These are phyloP conservation scores for Misgurnus anguillicaudatus DNA, from an alignment of 2,113 vertebrate genomes.

Conservation along the genomic window DNA sequence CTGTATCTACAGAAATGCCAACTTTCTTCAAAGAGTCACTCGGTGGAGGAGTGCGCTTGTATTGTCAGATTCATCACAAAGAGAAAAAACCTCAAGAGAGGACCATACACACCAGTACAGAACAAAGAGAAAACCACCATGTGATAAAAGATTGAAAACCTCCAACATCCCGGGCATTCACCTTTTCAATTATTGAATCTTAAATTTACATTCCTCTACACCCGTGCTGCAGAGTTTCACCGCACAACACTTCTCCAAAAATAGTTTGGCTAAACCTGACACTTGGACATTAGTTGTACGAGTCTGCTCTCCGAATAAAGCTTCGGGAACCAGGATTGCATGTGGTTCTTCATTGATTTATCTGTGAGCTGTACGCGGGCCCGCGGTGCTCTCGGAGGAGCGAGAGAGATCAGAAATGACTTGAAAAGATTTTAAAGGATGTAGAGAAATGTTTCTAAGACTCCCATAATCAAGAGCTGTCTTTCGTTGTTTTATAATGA, in stretches of 20 bases:
- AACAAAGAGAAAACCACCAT: slow-evolving; percentile 23
- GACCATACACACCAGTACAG: slow-evolving; percentile 16
- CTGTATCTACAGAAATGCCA: slow-evolving; percentile 54
- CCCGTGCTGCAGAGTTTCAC: background rate
- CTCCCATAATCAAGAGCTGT: slow-evolving; percentile 45
- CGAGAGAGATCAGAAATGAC: slow-evolving; percentile 38
- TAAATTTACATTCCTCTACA: slow-evolving; percentile 14
- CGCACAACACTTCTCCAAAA: background rate
- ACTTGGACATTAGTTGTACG: slow-evolving; percentile 3
- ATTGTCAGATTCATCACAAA: slow-evolving; percentile 47
- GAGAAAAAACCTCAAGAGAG: slow-evolving; percentile 25
- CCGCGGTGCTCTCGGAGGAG: background rate
- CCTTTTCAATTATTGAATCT: slow-evolving; percentile 24
- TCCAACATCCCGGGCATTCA: background rate
- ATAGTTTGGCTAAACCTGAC: slow-evolving; percentile 9
- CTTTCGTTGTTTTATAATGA: slow-evolving; percentile 47
- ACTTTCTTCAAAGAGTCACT: slow-evolving; percentile 50
- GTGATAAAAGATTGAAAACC: slow-evolving; percentile 42
- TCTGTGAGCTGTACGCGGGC: slow-evolving; percentile 1
- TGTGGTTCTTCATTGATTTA: slow-evolving; percentile 38
- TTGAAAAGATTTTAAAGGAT: slow-evolving; percentile 30
- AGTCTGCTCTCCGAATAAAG: slow-evolving; percentile 23
- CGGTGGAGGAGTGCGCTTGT: slow-evolving; percentile 38
- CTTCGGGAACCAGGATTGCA: slow-evolving; percentile 16
- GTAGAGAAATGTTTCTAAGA: slow-evolving; percentile 37